These are phyloP conservation scores for Zosterops borbonicus DNA, from an alignment of 2,113 vertebrate species.

Conservation along the genomic window DNA sequence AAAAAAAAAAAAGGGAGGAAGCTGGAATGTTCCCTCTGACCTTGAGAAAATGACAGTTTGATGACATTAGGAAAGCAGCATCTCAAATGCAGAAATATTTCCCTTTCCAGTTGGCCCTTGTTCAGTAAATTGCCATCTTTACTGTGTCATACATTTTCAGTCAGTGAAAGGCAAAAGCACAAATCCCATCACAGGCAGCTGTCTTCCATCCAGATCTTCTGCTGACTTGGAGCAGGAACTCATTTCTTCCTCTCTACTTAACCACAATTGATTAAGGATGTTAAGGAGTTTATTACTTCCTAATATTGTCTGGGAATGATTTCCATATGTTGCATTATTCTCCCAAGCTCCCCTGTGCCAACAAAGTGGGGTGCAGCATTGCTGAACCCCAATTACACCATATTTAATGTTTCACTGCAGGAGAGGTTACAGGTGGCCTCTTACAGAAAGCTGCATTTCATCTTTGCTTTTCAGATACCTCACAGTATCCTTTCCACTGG, in stretches of 20 bases:
- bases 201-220: not conserved
- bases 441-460: not conserved
- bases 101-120: not conserved
- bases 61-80: not conserved
- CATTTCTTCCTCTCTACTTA: not conserved
- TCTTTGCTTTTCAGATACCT: not conserved
- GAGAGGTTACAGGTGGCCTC: not conserved
- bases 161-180: not conserved
- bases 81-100: not conserved
- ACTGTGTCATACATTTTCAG: not conserved
- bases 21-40: not conserved
- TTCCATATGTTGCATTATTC: not conserved
- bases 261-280: not conserved
- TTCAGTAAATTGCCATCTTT: not conserved
- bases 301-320: not conserved
- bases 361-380: not conserved
- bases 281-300: conserved; percentile 17
- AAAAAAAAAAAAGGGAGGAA: not conserved
- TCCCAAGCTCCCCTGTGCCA: not conserved
- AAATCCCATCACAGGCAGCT: not conserved
- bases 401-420: not conserved
- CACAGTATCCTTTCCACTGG: not conserved
- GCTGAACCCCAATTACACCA: not conserved
- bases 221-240: not conserved
- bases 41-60: not conserved